These are phyloP conservation scores for Siphlonurus alternatus DNA, from an alignment of 2,888 invertebrate species.

Conservation along the genomic window DNA sequence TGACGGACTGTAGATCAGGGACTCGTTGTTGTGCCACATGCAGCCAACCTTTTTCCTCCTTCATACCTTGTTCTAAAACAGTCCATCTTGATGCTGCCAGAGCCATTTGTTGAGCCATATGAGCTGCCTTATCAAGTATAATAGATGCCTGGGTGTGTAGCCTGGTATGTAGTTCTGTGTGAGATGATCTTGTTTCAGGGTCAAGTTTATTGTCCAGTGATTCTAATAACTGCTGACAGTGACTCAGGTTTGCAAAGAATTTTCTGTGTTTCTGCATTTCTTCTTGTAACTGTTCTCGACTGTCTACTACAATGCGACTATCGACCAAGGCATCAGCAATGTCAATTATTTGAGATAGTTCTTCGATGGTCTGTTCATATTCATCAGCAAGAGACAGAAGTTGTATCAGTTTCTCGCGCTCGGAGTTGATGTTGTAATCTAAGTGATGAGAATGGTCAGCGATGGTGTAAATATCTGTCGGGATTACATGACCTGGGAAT, in stretches of 20 bases:
- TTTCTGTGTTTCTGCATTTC: conserved; percentile 80
- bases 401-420: conserved; percentile 61
- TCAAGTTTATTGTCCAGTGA: conserved; percentile 72
- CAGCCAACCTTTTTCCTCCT: conserved; percentile 68
- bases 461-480: conserved; percentile 43
- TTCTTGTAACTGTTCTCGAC: conserved; percentile 64
- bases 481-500: conserved; percentile 51
- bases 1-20: conserved; percentile 62
- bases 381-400: conserved; percentile 62
- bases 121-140: conserved; percentile 64
- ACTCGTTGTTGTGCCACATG: conserved; percentile 69
- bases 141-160: conserved; percentile 58
- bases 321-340: conserved; percentile 67
- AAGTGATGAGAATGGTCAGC: conserved; percentile 46
- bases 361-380: conserved; percentile 73
- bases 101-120: conserved; percentile 66
- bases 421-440: conserved; percentile 48
- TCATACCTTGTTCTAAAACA: conserved; percentile 60
- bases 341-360: conserved; percentile 70
- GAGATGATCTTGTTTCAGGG: conserved; percentile 54
- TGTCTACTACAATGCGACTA: conserved; percentile 54
- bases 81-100: conserved; percentile 74
- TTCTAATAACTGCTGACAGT: conserved; percentile 67
- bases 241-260: conserved; percentile 75
- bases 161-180: conserved; percentile 54